phyloP scores from a whole-genome alignment of 2,888 invertebrate species.

The Cerastis leucographa region DNA sequence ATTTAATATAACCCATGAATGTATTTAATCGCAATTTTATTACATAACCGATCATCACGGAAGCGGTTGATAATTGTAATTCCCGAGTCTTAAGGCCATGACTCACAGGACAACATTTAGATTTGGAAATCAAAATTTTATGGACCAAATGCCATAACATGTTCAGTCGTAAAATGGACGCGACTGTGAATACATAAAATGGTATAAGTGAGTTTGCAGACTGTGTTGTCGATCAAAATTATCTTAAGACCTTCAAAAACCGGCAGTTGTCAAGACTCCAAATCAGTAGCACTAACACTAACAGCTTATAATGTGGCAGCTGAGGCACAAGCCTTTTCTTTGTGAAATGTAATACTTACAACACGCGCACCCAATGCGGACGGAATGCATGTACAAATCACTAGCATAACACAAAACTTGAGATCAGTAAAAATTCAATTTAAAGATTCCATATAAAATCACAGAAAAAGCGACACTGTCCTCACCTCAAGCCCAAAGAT shows the following conservation, averaged over 20 bases:
- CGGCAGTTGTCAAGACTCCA: background rate
- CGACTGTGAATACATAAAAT: slow-evolving; percentile 77
- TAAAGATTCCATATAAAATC: background rate
- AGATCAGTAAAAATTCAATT: background rate
- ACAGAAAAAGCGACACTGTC: background rate
- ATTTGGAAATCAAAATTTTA: slow-evolving; percentile 80
- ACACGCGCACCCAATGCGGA: background rate
- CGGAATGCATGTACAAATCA: background rate
- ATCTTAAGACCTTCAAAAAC: slow-evolving; percentile 5
- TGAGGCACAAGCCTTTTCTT: background rate
- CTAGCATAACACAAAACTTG: background rate
- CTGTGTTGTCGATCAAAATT: slow-evolving; percentile 34
- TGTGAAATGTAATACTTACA: background rate
- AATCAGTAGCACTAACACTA: too few relatives aligned
- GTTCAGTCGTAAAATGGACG: slow-evolving; percentile 74
- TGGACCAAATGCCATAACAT: slow-evolving; percentile 76
- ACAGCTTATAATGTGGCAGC: background rate
- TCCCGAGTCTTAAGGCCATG: slow-evolving; percentile 62
- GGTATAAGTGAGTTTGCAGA: slow-evolving; percentile 47
- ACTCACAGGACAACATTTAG: slow-evolving; percentile 69
- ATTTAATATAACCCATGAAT: background rate
- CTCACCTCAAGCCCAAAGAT: slow-evolving; percentile 9
- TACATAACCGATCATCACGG: slow-evolving; percentile 48
- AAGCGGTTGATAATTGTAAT: slow-evolving; percentile 58
- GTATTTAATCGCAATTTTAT: slow-evolving; percentile 35